Percentiles rank a stretch among this genome's conserved stretches.
Evolutionary conservation across 2,113 vertebrate species (phyloP).

Genomic region (Albula glossodonta): DNA sequence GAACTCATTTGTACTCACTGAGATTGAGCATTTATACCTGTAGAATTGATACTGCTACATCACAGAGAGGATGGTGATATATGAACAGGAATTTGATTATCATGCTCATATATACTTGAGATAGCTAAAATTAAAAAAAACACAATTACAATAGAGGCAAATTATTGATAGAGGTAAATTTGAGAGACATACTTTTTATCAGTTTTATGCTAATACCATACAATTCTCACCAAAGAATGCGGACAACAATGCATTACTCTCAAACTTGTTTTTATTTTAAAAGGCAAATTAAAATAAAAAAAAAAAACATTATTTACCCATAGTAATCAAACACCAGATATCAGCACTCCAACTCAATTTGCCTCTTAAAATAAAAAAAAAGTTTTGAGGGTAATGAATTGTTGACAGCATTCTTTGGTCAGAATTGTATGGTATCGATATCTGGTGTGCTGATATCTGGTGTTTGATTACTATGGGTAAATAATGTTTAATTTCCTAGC

Average conservation of each 20-base stretch:
- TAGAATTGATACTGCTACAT: not conserved
- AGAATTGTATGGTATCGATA: no score
- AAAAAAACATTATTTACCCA: no score
- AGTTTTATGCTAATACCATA: not conserved
- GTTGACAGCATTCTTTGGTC: no score
- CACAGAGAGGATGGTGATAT: not conserved
- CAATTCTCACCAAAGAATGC: not conserved
- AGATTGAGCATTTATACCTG: not conserved
- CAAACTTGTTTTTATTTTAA: no score
- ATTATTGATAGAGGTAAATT: not conserved
- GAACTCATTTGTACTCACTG: conserved; percentile 5
- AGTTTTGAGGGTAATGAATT: no score
- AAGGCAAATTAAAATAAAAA: no score
- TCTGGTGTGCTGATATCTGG: no score
- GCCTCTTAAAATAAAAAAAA: no score
- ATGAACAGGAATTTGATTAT: not conserved
- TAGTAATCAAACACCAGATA: no score
- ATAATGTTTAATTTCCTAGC: no score
- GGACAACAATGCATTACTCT: not conserved
- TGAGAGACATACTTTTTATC: not conserved
- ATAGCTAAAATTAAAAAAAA: not conserved
- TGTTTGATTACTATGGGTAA: no score
- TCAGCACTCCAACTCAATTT: no score
- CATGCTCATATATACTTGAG: not conserved
- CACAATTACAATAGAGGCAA: not conserved